Base-by-base conservation (phyloP, 2,797 vertebrate species). In the Monodelphis domestica region DNA sequence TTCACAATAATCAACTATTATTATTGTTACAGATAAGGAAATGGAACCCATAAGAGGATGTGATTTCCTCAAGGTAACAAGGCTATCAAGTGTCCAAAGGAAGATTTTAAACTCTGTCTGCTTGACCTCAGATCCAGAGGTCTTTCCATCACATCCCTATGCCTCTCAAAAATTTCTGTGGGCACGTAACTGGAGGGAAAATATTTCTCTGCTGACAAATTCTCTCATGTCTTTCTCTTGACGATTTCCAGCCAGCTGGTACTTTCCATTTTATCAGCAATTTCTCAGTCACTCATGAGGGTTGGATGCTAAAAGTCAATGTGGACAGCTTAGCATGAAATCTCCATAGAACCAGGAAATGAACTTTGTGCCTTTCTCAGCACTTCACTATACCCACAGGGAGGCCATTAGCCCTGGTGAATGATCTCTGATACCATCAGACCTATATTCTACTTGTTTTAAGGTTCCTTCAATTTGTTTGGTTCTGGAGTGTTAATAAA, bases 401-500 rank as follows among this genome's bases (percentile, higher is more conserved):
- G 21, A 12, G 21, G 33, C 24, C 38, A 84, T 84, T 84, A 84
- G 3, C 38, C 45, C 15, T 78, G 10, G 84, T 4, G 5, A 52
- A 14, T 95, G 93, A 53, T 87, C 5, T 29, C 38, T 88, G 78
- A 95, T 51, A 91, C 56, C 38, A 84, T 84, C 70, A 84, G 38
- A 26, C 9, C 38, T 84, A 10, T 50, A 26, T 38, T 89, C 93
- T 10, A 88, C 57, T 54, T 87, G 89, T 90, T 95, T 92, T 93
- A 94, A 95, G 53, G 0, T 93, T 94, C 56, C 93, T 50, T 59
- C 45, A 90, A 91, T 94, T 94, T 95, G 30, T 51, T 84, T 96
- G 95, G 33, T 93, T 90, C 52, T 93, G 94, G 92, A 55, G 78
- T 93, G 91, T 54, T 95, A 57, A 90, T 95, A 93, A 91, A 90